Percentiles rank a stretch among this genome's conserved stretches.
phyloP scores from a whole-genome alignment of 2,888 invertebrate species.

The Megamerina dolium region DNA sequence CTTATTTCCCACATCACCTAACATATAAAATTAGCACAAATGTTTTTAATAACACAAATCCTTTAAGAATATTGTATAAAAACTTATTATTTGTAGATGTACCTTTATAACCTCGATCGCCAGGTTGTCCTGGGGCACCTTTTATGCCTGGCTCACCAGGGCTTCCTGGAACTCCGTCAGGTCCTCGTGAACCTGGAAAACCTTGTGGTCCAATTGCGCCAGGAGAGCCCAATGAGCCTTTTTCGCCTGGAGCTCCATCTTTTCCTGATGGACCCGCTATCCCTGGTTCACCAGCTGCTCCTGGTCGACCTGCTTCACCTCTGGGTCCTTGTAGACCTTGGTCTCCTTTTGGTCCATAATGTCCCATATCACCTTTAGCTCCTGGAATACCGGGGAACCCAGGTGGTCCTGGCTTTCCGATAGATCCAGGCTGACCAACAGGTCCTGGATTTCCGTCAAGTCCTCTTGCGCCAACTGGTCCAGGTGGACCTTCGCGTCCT shows the following conservation, averaged over 20 bases:
- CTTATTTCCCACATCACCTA: slow-evolving; percentile 64
- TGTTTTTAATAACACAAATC: background rate
- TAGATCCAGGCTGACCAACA: slow-evolving; percentile 60
- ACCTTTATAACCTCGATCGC: slow-evolving; percentile 72
- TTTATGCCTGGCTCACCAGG: slow-evolving; percentile 69
- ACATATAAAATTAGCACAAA: background rate
- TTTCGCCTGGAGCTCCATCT: slow-evolving; percentile 75
- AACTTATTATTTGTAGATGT: background rate
- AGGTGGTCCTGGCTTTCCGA: slow-evolving; percentile 77
- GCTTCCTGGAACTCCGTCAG: slow-evolving; percentile 68
- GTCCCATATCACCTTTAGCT: slow-evolving; percentile 72
- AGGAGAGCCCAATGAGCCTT: slow-evolving; percentile 66
- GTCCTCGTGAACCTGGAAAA: slow-evolving; percentile 74
- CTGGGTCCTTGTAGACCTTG: slow-evolving; percentile 75
- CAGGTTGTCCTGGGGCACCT: slow-evolving; percentile 68
- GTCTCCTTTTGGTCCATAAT: slow-evolving; percentile 70
- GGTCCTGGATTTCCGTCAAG: slow-evolving; percentile 73
- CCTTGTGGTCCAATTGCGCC: slow-evolving; percentile 75
- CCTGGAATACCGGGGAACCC: slow-evolving; percentile 79
- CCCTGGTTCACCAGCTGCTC: slow-evolving; percentile 70
- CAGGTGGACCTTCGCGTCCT: slow-evolving; percentile 76
- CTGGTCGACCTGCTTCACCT: slow-evolving; percentile 75
- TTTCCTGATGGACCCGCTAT: slow-evolving; percentile 69
- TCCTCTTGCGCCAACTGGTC: slow-evolving; percentile 70
- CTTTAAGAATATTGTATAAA: background rate